Conservation (phyloP, 2,113 vertebrate species). For the Beaufortia kweichowensis region DNA sequence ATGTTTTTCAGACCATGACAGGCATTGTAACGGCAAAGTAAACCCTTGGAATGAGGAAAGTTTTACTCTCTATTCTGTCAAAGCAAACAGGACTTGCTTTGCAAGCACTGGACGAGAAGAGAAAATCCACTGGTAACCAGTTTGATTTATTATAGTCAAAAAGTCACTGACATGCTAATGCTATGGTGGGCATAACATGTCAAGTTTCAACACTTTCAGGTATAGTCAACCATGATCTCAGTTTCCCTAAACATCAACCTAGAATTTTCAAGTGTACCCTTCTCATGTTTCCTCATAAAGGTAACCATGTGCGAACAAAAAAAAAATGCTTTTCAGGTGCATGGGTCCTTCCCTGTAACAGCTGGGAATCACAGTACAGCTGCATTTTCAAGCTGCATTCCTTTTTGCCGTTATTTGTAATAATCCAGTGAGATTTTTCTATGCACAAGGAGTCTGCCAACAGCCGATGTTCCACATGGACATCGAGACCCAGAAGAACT, state of each 20-base stretch:
- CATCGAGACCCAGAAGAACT: no score
- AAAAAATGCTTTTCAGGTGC: neutral
- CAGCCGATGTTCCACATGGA: no score
- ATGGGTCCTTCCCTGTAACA: neutral
- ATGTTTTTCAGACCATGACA: constrained; percentile 34
- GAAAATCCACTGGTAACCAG: neutral
- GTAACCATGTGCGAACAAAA: neutral
- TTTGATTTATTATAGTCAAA: constrained; percentile 26
- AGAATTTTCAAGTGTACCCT: neutral
- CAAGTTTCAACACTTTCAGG: neutral
- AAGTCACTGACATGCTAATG: constrained; percentile 9
- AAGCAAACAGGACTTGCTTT: constrained; percentile 43
- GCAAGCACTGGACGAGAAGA: constrained; percentile 43
- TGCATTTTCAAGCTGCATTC: neutral
- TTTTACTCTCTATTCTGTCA: constrained; percentile 19
- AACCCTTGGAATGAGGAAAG: constrained; percentile 18
- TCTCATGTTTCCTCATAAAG: constrained; percentile 12
- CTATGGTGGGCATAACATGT: neutral
- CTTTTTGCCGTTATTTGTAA: no score
- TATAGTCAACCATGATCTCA: neutral
- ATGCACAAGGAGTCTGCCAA: no score
- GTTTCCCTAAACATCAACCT: neutral
- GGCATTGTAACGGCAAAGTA: constrained; percentile 42
- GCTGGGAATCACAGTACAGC: neutral
- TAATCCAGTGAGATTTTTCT: no score